phyloP scores from a whole-genome alignment of 2,113 vertebrate genomes.

The Poecilia latipinna region DNA sequence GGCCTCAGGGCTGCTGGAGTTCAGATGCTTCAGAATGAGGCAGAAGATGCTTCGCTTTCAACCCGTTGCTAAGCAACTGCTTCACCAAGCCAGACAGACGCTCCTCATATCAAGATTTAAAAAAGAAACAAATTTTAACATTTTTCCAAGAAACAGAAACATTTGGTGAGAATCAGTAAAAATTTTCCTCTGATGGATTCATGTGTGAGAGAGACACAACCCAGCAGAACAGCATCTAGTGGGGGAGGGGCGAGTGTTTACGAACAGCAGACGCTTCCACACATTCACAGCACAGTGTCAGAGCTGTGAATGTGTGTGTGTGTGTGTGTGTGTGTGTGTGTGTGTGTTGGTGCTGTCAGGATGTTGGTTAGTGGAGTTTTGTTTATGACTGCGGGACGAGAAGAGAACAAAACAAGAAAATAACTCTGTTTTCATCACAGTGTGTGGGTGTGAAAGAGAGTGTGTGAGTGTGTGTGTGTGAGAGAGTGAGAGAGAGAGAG shows the following conservation, averaged over 20 bases:
- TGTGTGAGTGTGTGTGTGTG: slow-evolving; percentile 43
- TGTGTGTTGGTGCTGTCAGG: slow-evolving; percentile 34
- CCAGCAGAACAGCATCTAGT: slow-evolving; percentile 36
- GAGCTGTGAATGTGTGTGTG: not conserved
- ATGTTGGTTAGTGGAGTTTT: slow-evolving; percentile 48
- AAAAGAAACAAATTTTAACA: no score
- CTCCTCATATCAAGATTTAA: no score
- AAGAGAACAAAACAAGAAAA: slow-evolving; percentile 73
- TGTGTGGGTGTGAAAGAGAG: slow-evolving; percentile 30
- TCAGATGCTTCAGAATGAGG: no score
- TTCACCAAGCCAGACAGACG: no score
- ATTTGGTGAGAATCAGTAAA: no score
- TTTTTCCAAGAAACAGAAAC: no score
- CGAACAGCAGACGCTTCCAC: no score
- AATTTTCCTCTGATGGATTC: slow-evolving; percentile 9
- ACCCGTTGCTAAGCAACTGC: no score
- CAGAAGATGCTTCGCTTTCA: no score
- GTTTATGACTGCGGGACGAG: slow-evolving; percentile 57
- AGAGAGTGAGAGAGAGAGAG: slow-evolving; percentile 42
- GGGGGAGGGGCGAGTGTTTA: no score
- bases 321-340: slow-evolving; percentile 8
- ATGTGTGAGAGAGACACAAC: slow-evolving; percentile 41
- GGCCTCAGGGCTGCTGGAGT: no score
- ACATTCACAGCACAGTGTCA: no score
- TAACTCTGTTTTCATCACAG: slow-evolving; percentile 51